Conservation (phyloP, 2,888 invertebrate species). For the Seira ritae region DNA sequence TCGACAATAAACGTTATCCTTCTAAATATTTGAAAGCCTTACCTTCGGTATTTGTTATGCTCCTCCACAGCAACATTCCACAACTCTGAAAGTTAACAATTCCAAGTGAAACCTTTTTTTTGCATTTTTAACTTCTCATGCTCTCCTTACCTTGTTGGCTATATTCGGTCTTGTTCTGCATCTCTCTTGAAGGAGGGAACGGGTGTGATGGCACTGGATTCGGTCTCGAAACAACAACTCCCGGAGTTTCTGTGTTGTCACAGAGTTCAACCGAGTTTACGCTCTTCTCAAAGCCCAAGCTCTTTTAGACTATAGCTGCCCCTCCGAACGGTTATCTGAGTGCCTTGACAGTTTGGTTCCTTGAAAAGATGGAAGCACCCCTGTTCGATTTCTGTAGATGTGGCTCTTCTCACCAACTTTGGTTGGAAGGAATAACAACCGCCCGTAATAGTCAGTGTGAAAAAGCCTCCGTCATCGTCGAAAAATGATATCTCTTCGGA, state of each 20-base stretch:
- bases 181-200: conserved; percentile 2
- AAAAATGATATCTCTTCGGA: conserved; percentile 22
- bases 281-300: conserved; percentile 25
- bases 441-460: conserved; percentile 39
- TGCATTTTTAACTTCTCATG: background rate
- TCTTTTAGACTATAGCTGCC: conserved; percentile 17
- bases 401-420: conserved; percentile 26
- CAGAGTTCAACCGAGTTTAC: conserved; percentile 27
- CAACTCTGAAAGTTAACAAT: background rate
- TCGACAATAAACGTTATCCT: too few species aligned
- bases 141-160: background rate
- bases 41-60: background rate
- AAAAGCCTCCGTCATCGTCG: conserved; percentile 29
- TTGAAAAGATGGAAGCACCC: conserved; percentile 41
- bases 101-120: background rate
- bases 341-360: conserved; percentile 23
- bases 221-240: background rate
- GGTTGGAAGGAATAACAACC: conserved; percentile 40
- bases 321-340: background rate
- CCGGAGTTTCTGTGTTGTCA: background rate
- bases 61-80: background rate
- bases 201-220: background rate
- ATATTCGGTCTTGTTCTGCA: background rate
- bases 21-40: too few species aligned
- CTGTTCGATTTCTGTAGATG: conserved; percentile 15